Conservation (phyloP, 2,113 vertebrate genomes). For the Brachionichthys hirsutus region DNA sequence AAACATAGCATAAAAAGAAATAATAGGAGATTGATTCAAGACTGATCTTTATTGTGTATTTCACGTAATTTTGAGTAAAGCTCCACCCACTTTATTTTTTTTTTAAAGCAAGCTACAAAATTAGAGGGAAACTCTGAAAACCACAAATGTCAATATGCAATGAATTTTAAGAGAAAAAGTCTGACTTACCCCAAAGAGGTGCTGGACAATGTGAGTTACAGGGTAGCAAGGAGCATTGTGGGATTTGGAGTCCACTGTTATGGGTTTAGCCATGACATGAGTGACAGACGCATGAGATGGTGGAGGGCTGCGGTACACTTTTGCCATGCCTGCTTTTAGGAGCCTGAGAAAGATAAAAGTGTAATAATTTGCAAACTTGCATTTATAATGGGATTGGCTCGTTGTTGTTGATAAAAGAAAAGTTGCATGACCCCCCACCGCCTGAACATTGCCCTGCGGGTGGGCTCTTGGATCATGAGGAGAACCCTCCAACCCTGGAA, state of each 20-base stretch:
- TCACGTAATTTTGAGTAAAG: too few species aligned
- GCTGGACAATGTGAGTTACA: conserved; percentile 83
- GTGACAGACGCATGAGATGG: conserved; percentile 73
- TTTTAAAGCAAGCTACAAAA: too few species aligned
- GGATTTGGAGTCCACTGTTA: conserved; percentile 52
- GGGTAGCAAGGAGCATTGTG: conserved; percentile 76
- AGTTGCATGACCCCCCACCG: conserved; percentile 74
- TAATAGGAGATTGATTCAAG: neutral
- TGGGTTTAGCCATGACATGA: conserved; percentile 81
- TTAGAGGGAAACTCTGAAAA: too few species aligned
- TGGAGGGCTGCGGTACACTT: conserved; percentile 72
- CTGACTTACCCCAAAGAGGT: conserved; percentile 87
- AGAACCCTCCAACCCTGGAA: conserved; percentile 93
- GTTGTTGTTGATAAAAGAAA: neutral
- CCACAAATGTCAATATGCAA: too few species aligned
- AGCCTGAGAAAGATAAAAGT: conserved; percentile 72
- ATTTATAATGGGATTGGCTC: neutral
- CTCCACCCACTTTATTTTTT: too few species aligned
- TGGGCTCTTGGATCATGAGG: conserved; percentile 76
- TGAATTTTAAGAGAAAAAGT: conserved; percentile 5
- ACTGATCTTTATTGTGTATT: too few species aligned
- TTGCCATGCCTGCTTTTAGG: conserved; percentile 87
- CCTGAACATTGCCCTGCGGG: conserved; percentile 79
- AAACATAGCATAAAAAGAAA: too few species aligned
- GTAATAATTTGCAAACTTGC: neutral